These are phyloP conservation scores for Leptinotarsa rubiginosa DNA, from an alignment of 2,888 invertebrate species.

Conservation along the genomic window DNA sequence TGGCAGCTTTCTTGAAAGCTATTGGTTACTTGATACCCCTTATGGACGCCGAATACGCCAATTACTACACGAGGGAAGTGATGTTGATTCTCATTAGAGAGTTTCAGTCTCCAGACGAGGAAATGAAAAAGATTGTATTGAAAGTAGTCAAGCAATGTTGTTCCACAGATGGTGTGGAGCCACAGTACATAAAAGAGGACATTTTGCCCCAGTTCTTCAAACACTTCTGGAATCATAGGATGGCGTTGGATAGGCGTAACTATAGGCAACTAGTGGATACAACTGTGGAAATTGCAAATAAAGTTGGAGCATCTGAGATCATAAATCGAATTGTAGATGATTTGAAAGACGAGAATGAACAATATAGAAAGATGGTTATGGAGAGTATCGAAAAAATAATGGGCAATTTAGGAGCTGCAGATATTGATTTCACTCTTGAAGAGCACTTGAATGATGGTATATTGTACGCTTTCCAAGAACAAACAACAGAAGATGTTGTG, in stretches of 20 bases:
- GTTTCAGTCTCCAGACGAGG: conserved; percentile 99
- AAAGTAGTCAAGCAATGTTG: conserved; percentile 99
- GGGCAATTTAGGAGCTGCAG: conserved; percentile 96
- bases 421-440: conserved; percentile 97
- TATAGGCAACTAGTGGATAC: conserved; percentile 98
- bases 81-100: conserved; percentile 98
- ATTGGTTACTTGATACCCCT: conserved; percentile 99
- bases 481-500: conserved; percentile 99
- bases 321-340: conserved; percentile 99
- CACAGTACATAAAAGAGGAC: conserved; percentile 99
- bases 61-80: conserved; percentile 99
- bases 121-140: conserved; percentile 99
- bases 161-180: conserved; percentile 99
- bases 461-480: conserved; percentile 99
- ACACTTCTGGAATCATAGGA: conserved; percentile 99
- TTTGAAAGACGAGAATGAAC: conserved; percentile 99
- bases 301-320: conserved; percentile 99
- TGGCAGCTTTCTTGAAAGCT: conserved; percentile 99
- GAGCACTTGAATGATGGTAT: conserved; percentile 99
- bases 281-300: conserved; percentile 99
- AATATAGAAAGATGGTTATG: conserved; percentile 99
- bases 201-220: conserved; percentile 98
- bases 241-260: conserved; percentile 98
- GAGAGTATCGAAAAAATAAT: conserved; percentile 99
- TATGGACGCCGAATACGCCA: conserved; percentile 99